A percentile compares a stretch with the other conserved stretches of the same genome.
Evolutionary conservation across 1,140 invertebrate species (phyloP).

Genomic region (Drosophila truncata): DNA sequence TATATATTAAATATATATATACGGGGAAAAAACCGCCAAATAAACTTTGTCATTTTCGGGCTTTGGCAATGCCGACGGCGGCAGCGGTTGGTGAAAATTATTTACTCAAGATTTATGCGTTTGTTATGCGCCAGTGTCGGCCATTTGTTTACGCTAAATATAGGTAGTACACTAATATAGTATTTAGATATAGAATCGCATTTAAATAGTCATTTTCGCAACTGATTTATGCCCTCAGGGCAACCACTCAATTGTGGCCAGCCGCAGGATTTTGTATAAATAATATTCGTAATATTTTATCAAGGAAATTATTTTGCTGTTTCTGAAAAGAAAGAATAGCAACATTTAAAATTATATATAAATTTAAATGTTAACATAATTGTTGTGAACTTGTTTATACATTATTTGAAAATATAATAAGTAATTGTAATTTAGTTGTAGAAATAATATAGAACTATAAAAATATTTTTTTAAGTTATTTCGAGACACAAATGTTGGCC

Average conservation of each 20-base stretch:
- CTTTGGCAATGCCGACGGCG: conserved; percentile 15
- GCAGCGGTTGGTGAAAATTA: conserved; percentile 37
- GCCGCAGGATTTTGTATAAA: conserved; percentile 56
- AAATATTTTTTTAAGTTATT: not conserved
- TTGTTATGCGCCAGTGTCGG: conserved; percentile 11
- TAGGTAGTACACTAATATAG: conserved; percentile 11
- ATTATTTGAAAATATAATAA: not conserved
- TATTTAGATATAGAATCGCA: conserved; percentile 32
- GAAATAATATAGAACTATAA: too few relatives aligned
- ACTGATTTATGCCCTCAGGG: conserved; percentile 62
- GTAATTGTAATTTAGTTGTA: not conserved
- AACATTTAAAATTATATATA: not conserved
- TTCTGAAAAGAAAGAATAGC: not conserved
- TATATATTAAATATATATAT: conserved; percentile 22
- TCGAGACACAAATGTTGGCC: not conserved
- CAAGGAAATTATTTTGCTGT: not conserved
- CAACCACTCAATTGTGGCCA: conserved; percentile 57
- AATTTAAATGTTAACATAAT: not conserved
- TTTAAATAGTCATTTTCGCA: conserved; percentile 34
- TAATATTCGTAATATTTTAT: conserved; percentile 21
- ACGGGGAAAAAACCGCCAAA: conserved; percentile 57
- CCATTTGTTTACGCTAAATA: conserved; percentile 9
- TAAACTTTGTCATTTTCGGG: conserved; percentile 66
- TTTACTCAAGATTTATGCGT: conserved; percentile 65
- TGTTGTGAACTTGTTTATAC: not conserved